Evolutionary conservation across 2,888 invertebrate genomes (phyloP).

Genomic region (Cephus runcator): DNA sequence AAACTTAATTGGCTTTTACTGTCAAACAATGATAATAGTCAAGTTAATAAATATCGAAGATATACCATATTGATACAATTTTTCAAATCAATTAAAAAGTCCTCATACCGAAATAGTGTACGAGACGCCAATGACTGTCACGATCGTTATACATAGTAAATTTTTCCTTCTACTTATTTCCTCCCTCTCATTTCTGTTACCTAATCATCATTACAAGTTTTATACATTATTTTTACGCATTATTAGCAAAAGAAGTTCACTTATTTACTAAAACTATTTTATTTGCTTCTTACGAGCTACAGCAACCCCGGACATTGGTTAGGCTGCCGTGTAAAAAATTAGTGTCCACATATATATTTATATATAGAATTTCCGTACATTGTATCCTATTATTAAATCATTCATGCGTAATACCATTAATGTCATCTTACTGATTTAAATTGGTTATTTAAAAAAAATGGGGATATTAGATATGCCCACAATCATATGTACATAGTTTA

Average conservation of each 20-base stretch:
- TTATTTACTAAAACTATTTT: constrained; percentile 36
- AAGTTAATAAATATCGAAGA: background rate
- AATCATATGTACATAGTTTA: background rate
- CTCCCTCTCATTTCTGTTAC: background rate
- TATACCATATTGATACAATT: background rate
- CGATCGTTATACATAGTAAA: background rate
- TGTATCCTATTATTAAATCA: background rate
- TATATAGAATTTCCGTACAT: background rate
- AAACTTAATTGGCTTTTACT: background rate
- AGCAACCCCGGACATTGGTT: constrained; percentile 44
- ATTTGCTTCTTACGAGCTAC: constrained; percentile 43
- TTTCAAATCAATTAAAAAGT: background rate
- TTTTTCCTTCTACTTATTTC: background rate
- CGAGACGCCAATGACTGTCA: background rate
- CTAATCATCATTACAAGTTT: constrained; percentile 16
- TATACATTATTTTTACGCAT: constrained; percentile 21
- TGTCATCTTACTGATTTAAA: background rate
- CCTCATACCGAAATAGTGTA: background rate
- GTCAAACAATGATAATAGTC: background rate
- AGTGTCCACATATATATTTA: background rate
- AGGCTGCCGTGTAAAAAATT: constrained; percentile 42
- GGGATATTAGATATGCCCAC: background rate
- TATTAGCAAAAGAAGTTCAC: constrained; percentile 38
- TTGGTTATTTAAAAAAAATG: background rate
- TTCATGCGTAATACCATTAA: background rate